Base-by-base conservation (phyloP, 2,113 vertebrate species). In the Nycticorax nycticorax region DNA sequence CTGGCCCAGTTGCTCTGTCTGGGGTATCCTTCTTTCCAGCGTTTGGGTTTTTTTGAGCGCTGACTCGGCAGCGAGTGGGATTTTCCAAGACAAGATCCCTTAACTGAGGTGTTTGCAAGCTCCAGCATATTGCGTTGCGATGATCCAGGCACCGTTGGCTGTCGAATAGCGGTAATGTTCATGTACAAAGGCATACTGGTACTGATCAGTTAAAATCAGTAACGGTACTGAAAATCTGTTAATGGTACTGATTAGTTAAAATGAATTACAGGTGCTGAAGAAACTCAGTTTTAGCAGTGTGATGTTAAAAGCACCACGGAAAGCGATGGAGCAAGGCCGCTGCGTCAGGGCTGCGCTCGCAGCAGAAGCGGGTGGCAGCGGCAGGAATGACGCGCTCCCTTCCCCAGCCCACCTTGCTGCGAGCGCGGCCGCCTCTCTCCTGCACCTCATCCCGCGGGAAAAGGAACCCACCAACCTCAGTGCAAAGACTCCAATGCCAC, bases 351-450 rank as follows among this genome's bases (percentile, higher is more conserved):
- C 9, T 39, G n/a, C 57, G 55, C 59, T 73, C 22, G 2, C 57
- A 62, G 53, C n/a, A 43, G 57, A 10, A 35, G 2, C 19, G 22
- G 73, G 24, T 14, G 12, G 2, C 12, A 8, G 1, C 2, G 12
- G 47, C n/a, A n/a, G n/a, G 26, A 53, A 14, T 5, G 8, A 19
- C 14, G 7, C 11, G 2, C 53, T 64, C 30, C 33, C 4, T 9
- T n/a, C 16, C 35, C 6, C 9, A 3, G 7, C n/a, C 12, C 10
- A 3, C 32, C 5, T 3, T 10, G 53, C 37, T 26, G 50, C 28
- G 8, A 2, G 8, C 27, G 9, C 3, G n/a, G 39, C 27, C 8
- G 1, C 19, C 4, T 39, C 41, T 63, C 4, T 2, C 24, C 57
- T 2, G 23, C 74, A 30, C 15, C 8, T 23, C 26, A 59, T 6